Percentiles rank a stretch among this genome's conserved stretches.
These are phyloP conservation scores for Metopia argyrocephala DNA, from an alignment of 2,888 invertebrate genomes.

Conservation along the genomic window DNA sequence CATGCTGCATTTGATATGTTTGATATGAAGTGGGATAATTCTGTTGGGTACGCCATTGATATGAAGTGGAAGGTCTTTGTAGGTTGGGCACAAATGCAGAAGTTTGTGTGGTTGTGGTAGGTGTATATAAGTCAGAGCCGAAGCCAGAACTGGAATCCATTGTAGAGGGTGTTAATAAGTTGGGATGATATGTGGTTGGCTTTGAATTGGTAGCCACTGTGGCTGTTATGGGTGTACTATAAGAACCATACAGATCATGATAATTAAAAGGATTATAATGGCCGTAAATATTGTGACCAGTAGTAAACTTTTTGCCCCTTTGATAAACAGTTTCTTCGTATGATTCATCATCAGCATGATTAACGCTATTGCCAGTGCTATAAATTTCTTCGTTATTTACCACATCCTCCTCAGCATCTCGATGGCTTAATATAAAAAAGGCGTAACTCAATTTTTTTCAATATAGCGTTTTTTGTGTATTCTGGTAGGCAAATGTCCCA, in stretches of 20 bases:
- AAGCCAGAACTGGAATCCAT: too few species aligned
- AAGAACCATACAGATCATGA: conserved; percentile 65
- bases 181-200: conserved; percentile 55
- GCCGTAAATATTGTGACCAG: conserved; percentile 62
- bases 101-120: background rate
- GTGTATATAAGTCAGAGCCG: conserved; percentile 1
- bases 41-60: conserved; percentile 61
- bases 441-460: too few species aligned
- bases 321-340: conserved; percentile 51
- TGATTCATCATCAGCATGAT: conserved; percentile 38
- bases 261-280: conserved; percentile 66
- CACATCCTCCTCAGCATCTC: conserved; percentile 28
- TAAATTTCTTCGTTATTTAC: conserved; percentile 28
- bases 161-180: conserved; percentile 5
- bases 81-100: conserved; percentile 23
- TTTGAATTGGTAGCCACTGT: conserved; percentile 50
- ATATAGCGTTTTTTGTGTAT: too few species aligned
- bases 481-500: too few species aligned
- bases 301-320: conserved; percentile 55
- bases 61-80: conserved; percentile 52
- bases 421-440: too few species aligned
- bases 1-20: conserved; percentile 55
- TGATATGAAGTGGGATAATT: conserved; percentile 57
- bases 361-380: conserved; percentile 30
- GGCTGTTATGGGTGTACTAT: conserved; percentile 59